Base-by-base conservation (phyloP, 1,140 invertebrate species). In the Aphelenchoides fujianensis region DNA sequence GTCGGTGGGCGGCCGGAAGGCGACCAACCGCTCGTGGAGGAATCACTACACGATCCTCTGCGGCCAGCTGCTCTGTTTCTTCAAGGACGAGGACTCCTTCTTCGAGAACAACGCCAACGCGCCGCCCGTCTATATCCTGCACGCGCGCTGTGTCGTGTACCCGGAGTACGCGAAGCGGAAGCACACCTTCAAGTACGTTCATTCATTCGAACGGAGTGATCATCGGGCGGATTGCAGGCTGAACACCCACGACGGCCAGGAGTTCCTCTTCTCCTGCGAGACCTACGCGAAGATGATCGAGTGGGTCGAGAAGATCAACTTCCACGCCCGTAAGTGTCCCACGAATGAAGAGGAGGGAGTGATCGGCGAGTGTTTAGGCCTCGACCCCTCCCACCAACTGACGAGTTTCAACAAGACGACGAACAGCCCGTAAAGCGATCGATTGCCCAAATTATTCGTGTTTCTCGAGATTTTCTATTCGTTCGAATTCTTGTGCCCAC, bases 51-150 rank as follows among this genome's bases (percentile, higher is more conserved):
- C 92, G 2, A 94, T 97, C 32, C 87, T 98, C 0, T 97, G 94
- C 84, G 95, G 95, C 0, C 95, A 98, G 84, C 85, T 97, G 70
- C 86, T 98, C 28, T 97, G 94, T 86, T 98, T 98, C 90, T 98
- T 97, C 87, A 93, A 95, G 84, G 95, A 96, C 84, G 90, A 92
- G 79, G 90, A 77, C 83, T 82, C 74, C 16, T 97, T 96, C 86
- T 87, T 89, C 53, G 89, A 90, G 69, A 87, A 87, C 71, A 90
- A 91, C 77, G 95, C 95, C 86, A 92, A 92, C 0, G 90, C 92
- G 0, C 91, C 94, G 0, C 94, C 95, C 0, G 89, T 97, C 2
- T 92, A 91, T 61, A 91, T 98, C 37, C 77, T 74, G 32, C 68
- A 75, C n/a, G 84, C 84, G 7, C 81, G 84, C 32, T 84, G 81